Evolutionary conservation across 2,888 invertebrate species (phyloP), one percentile per base, ranked within the genome.

Genomic region (Nemotelus pantherinus): DNA sequence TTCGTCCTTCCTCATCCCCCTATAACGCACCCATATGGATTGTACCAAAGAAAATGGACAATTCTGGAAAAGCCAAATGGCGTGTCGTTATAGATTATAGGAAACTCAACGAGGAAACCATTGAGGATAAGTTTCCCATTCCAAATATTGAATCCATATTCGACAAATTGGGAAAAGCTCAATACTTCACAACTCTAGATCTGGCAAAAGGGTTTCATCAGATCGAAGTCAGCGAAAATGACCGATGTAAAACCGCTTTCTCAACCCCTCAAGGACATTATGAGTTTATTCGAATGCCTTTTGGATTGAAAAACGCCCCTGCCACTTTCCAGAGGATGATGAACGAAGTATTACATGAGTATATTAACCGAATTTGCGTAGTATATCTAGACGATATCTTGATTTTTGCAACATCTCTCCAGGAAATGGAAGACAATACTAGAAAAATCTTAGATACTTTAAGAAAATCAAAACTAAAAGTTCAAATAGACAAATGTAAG

Each of bases 381-480:
- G 82, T 84, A 1, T 84, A 83, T 78, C 78, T 84, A 57, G 84
- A 85, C 60, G 84, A 84, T 75, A 82, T 83, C 1, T 80, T 85
- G 10, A 79, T 84, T 4, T 83, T 81, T 65, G 80, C 78, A 4
- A 82, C 80, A 7, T 80, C 80, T 2, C 65, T 83, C 39, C 80
- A 83, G 67, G 83, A 84, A 79, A 83, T 83, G 63, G 76, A 80
- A 6, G 65, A 75, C 75, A 79, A 78, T 45, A 71, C 83, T 53
- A 78, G 77, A 65, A 60, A 67, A 72, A 81, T 83, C 4, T 82
- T 83, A 44, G 48, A 82, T 57, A 43, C 43, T 63, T 41, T 63
- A 43, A 63, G 10, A 63, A 39, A 63, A 10, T 39, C 63, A 7
- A 63, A 63, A 5, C 41, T 63, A 2, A 63, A 63, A 63, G 43